Base-by-base conservation (phyloP, 2,113 vertebrate genomes). In the Halcyon senegalensis region DNA sequence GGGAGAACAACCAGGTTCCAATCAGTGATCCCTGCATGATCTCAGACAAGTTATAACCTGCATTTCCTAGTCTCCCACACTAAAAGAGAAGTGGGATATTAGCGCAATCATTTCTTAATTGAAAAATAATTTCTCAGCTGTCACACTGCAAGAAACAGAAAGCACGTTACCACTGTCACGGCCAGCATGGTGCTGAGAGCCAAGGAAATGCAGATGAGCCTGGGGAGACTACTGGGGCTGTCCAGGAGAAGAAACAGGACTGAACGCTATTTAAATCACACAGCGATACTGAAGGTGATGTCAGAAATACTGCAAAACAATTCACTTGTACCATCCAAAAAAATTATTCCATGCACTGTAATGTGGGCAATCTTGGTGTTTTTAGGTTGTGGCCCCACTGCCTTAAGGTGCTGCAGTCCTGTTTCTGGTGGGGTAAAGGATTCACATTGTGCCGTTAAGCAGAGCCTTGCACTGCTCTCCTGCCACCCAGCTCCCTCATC, bases 41-140 rank as follows among this genome's bases (percentile, higher is more conserved):
- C 73, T 89, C 84, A 90, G 62, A 92, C 94, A 95, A 93, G 94
- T 95, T 72, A 78, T 15, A 92, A 94, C 89, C 89, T 95, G 78
- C n/a, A 80, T 90, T 96, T 96, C 89, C 79, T 83, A 69, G 73
- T 90, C 92, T 93, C 84, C 73, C 74, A 87, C 87, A 66, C 73
- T 90, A 81, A 94, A 92, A 96, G 74, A 94, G 62, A 89, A 89
- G 46, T 66, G 51, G 46, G 30, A n/a, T 84, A 79, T 59, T 77
- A 75, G 63, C 6, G 1, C 63, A 94, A 75, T 91, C 83, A 62
- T 78, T 92, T 92, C 81, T 82, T 92, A 94, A 96, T 89, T 94
- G 72, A 91, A 78, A 88, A 86, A 70, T 55, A 95, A 90, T 73
- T 86, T 85, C 89, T 93, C 77, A 68, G 55, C 86, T 94, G 90